These are phyloP conservation scores for Hesperia comma DNA, from an alignment of 2,888 invertebrate genomes.

Conservation along the genomic window DNA sequence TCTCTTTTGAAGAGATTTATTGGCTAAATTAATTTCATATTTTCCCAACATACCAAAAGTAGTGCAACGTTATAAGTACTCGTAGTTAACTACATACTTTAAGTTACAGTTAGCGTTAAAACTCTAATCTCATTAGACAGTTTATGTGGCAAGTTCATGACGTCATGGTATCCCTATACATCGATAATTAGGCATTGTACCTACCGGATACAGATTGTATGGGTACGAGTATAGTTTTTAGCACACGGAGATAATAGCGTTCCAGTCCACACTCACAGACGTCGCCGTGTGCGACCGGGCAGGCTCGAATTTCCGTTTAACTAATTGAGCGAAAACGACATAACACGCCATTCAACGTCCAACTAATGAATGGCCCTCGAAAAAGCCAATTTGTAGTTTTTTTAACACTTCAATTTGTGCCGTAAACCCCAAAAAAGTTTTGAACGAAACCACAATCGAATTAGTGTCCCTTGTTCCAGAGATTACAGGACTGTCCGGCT, in stretches of 20 bases:
- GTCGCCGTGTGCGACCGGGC: conserved; percentile 61
- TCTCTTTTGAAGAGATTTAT: no score
- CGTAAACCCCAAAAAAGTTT: conserved; percentile 80
- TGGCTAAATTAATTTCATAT: no score
- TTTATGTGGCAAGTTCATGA: background rate
- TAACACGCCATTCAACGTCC: conserved; percentile 76
- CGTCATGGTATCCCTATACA: no score
- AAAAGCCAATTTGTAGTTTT: conserved; percentile 83
- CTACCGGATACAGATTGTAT: background rate
- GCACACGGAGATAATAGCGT: conserved; percentile 24
- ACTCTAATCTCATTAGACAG: background rate
- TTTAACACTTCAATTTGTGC: conserved; percentile 83
- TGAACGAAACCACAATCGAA: conserved; percentile 83
- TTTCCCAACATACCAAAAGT: no score
- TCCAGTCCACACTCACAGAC: background rate
- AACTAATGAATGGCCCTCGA: conserved; percentile 81
- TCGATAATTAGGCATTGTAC: no score
- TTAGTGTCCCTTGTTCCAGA: conserved; percentile 84
- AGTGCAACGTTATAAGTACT: no score
- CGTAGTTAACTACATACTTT: no score
- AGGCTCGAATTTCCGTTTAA: conserved; percentile 76
- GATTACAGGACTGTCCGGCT: conserved; percentile 82
- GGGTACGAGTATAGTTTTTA: conserved; percentile 15
- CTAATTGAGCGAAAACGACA: conserved; percentile 83
- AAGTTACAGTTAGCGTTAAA: no score